Conservation (phyloP, 1,140 invertebrate species). For the Halesus radiatus region DNA sequence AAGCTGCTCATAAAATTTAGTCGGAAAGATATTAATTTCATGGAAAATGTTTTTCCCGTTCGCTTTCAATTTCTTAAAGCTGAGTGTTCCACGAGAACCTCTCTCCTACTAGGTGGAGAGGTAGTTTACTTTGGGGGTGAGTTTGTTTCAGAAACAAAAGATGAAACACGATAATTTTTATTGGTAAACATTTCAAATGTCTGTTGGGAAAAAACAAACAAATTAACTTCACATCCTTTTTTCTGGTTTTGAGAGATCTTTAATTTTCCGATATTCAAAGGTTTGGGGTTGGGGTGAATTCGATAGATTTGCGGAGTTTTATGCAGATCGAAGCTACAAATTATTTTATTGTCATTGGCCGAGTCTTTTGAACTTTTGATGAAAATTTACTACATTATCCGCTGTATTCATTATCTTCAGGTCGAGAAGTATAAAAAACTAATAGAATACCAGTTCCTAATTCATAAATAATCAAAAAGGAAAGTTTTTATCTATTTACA, state of each 20-base stretch:
- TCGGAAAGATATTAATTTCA: conserved; percentile 13
- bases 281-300: too few relatives aligned
- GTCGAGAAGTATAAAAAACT: too few relatives aligned
- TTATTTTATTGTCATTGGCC: too few relatives aligned
- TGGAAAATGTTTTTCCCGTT: background rate
- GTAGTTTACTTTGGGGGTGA: background rate
- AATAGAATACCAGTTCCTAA: too few relatives aligned
- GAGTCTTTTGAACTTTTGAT: too few relatives aligned
- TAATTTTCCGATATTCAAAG: too few relatives aligned
- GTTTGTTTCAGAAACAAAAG: conserved; percentile 19
- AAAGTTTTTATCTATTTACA: too few relatives aligned
- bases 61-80: background rate
- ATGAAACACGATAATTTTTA: conserved; percentile 54
- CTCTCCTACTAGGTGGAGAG: background rate
- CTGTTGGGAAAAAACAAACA: conserved; percentile 50
- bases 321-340: too few relatives aligned
- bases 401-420: too few relatives aligned
- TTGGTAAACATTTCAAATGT: conserved; percentile 52
- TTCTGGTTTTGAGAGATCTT: background rate
- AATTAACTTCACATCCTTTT: conserved; percentile 37
- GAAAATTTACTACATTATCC: too few relatives aligned
- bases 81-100: background rate
- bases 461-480: too few relatives aligned
- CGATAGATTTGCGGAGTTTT: too few relatives aligned
- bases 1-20: background rate